Evolutionary conservation across 2,888 invertebrate genomes (phyloP), one percentile per base, ranked within the genome.

Genomic region (Sylvicola cinctus): DNA sequence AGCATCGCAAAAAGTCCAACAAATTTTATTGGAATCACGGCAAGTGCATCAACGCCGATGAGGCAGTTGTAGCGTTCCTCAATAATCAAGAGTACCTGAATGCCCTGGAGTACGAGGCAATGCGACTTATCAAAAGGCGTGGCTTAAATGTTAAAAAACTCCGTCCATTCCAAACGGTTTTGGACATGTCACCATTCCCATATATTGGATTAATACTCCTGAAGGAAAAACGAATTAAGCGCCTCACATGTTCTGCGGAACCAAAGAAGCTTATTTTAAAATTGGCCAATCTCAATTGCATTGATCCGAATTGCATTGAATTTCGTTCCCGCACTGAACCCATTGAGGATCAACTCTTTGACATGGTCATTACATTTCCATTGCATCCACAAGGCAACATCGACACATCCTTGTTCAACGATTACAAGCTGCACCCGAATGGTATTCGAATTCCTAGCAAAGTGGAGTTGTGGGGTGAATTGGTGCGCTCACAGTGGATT

Each of bases 181-280:
- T 70, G 31, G 76, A 76, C 49, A 53, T 68, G 17, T 63, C 63
- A 42, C 66, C 68, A 5, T 70, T 74, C 47, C 75, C 76, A 2
- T 42, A 72, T 29, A 63, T 70, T 45, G 74, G 74, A 1, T 47
- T 74, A 29, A 50, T 62, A 35, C 52, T 72, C 49, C 52, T 70
- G 14, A 64, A 64, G 29, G 40, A 40, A 45, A 55, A 61, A 34
- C 63, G 65, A 29, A 51, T 54, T 12, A 49, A 57, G 36, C 54
- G 54, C 29, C 46, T 69, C n/a, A 51, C 58, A 36, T 66, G 63
- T 46, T 51, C 29, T 54, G 52, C 44, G 56, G 47, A 28, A 17
- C 60, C 66, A 38, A 49, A 55, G 43, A 39, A 45, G n/a, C 58
- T 68, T 39, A 52, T 68, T 31, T 45, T 50, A 33, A 48, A 51